phyloP scores from a whole-genome alignment of 2,113 vertebrate genomes.

The Ctenomys sociabilis region DNA sequence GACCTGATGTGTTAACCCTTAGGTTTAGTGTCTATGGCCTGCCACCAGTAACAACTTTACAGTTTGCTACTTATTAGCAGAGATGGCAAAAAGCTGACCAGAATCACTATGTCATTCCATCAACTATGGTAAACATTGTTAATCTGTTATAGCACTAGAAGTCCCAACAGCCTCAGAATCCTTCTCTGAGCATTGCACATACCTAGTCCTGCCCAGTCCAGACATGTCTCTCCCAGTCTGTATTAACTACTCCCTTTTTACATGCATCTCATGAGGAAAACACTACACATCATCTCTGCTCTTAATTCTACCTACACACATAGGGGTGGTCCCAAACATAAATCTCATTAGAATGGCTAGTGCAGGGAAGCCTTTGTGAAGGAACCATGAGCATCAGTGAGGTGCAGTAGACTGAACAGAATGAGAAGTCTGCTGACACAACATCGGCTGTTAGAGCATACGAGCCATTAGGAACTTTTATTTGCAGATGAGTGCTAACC shows the following conservation, averaged over 20 bases:
- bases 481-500: neutral
- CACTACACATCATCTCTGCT: neutral
- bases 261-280: neutral
- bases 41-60: neutral
- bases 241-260: neutral
- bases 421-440: neutral
- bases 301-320: neutral
- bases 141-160: neutral
- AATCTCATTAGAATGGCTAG: neutral
- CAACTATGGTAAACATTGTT: neutral
- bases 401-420: neutral
- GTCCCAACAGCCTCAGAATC: neutral
- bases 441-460: neutral
- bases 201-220: neutral
- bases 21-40: neutral
- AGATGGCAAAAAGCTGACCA: neutral
- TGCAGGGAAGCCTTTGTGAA: conserved; percentile 22
- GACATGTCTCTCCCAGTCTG: neutral
- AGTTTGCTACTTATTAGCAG: neutral
- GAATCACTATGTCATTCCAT: neutral
- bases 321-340: neutral
- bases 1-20: neutral
- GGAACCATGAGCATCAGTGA: neutral
- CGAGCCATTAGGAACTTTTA: neutral
- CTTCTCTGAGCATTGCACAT: neutral